These are phyloP conservation scores for Gymnothorax reevesii DNA, from an alignment of 2,797 vertebrate genomes.

Conservation along the genomic window DNA sequence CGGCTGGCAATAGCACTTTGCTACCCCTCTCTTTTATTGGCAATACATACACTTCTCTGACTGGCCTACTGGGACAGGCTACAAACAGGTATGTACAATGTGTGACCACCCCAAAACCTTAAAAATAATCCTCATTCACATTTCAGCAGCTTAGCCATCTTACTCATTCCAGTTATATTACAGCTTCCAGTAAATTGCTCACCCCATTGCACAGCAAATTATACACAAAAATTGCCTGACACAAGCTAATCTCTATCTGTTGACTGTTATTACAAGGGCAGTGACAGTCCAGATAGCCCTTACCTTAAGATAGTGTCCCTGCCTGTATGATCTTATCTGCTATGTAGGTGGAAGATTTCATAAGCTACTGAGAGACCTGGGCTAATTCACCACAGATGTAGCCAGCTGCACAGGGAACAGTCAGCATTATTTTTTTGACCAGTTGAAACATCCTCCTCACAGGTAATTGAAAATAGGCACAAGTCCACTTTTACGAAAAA, in stretches of 20 bases:
- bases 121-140: neutral
- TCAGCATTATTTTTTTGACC: neutral
- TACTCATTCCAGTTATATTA: neutral
- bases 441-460: too few relatives aligned
- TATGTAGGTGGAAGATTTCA: neutral
- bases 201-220: neutral
- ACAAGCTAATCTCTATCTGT: neutral
- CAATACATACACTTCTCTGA: neutral
- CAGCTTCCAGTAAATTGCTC: neutral
- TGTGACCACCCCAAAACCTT: neutral
- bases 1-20: neutral
- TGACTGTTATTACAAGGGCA: neutral
- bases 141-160: neutral
- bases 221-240: neutral
- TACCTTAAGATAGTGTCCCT: neutral
- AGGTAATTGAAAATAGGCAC: too few relatives aligned
- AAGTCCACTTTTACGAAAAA: too few relatives aligned
- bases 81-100: neutral
- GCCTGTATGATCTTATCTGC: neutral
- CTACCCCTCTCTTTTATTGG: neutral
- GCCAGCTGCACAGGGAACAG: neutral
- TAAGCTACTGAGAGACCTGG: neutral
- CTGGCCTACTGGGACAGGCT: neutral
- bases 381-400: neutral
- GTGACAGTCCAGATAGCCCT: neutral